Evolutionary conservation across 2,113 vertebrate genomes (phyloP), one percentile per base, ranked within the genome.

Genomic region (Salvelinus alpinus): DNA sequence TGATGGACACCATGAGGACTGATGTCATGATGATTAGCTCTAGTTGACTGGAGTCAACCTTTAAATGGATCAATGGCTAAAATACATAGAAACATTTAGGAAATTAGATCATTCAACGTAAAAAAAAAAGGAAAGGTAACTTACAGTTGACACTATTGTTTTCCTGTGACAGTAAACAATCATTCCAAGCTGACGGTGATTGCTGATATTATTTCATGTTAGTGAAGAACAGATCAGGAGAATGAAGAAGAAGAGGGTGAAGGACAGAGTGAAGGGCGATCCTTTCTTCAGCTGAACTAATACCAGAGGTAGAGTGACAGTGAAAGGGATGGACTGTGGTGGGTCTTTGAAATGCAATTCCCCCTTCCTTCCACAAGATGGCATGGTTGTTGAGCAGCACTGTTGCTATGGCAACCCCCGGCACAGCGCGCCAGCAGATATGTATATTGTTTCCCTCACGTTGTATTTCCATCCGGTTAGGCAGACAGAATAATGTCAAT

Each of bases 281-380:
- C 72, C 59, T 8, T 31, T 70, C 76, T 75, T 13, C 20, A 67
- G 64, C 1, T 47, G 20, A 18, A 22, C 34, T 73, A 25, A 38
- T 48, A 59, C 14, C 25, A 68, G 20, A 70, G 44, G 29, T 48
- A 14, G 70, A 75, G 14, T 38, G 18, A 27, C 18, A 51, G 24
- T 3, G 68, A 9, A 4, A 3, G n/a, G 34, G 31, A 2, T 44
- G 38, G 1, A 24, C 34, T 1, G 68, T 9, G 11, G 66, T 22
- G 18, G n/a, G 34, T n/a, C 11, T 6, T 24, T 8, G 8, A 12
- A 20, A 20, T 71, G 86, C 71, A 83, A 67, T 24, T 48, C 54
- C 22, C 74, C 48, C 68, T 3, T 44, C 44, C 72, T 71, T 73
- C 90, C 92, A 93, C 88, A 88, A 85, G 93, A 81, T 82, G 90